phyloP scores from a whole-genome alignment of 2,113 vertebrate genomes.

The Nycticryphes semicollaris region DNA sequence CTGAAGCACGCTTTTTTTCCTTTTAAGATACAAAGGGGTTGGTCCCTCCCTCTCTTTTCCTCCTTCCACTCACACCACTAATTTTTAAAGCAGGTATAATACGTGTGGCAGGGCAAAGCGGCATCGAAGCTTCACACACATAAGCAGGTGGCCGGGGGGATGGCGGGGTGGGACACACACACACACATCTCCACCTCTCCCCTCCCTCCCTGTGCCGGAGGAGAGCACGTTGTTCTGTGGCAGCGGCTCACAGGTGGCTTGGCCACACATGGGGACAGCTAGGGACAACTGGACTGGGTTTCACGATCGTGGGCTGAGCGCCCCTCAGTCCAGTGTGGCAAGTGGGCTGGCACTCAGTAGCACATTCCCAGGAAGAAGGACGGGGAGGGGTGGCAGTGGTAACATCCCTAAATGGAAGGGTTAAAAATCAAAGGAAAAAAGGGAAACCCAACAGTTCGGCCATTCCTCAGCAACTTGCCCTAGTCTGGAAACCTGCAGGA shows the following conservation, averaged over 20 bases:
- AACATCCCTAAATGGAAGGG: fast-evolving
- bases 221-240: neutral
- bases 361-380: neutral
- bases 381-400: conserved; percentile 24
- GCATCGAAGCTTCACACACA: conserved; percentile 54
- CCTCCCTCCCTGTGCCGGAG: neutral
- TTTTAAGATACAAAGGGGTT: conserved; percentile 56
- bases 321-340: neutral
- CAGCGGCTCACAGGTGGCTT: neutral
- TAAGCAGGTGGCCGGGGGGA: neutral
- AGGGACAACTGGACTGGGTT: neutral
- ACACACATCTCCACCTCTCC: neutral
- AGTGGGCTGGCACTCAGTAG: neutral
- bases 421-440: neutral
- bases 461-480: neutral
- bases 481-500: neutral
- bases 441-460: neutral
- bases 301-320: neutral
- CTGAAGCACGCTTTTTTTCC: conserved; percentile 68
- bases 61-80: conserved; percentile 27
- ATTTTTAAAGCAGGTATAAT: conserved; percentile 22
- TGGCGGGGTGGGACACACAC: too few relatives aligned
- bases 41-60: conserved; percentile 53
- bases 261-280: neutral
- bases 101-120: conserved; percentile 54